A percentile compares a stretch with the other conserved stretches of the same genome.
phyloP scores from a whole-genome alignment of 2,888 invertebrate species.

The Stenodera caucasica region DNA sequence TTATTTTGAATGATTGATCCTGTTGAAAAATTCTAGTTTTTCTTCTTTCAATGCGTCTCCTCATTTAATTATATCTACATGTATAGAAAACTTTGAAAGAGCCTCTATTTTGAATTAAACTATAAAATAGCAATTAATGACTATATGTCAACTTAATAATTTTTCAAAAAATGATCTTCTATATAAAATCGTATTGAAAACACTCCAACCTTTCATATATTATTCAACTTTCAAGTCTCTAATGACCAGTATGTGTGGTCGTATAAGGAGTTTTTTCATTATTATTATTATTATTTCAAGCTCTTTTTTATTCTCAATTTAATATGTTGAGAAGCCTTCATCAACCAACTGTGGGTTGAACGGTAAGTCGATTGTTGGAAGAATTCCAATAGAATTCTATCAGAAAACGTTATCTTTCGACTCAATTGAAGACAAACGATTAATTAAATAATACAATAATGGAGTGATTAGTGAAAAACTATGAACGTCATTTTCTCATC shows the following conservation, averaged over 20 bases:
- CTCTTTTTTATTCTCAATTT: not conserved
- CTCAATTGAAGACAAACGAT: no score
- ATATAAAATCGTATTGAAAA: slow-evolving; percentile 2
- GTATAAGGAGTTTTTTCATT: no score
- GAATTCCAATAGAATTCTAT: not conserved
- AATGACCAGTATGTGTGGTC: slow-evolving; percentile 6
- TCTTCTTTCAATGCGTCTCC: not conserved
- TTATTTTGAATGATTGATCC: not conserved
- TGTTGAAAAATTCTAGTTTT: not conserved
- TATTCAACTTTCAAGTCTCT: not conserved
- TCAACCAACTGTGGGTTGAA: not conserved
- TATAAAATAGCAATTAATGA: slow-evolving; percentile 5
- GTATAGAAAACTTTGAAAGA: not conserved
- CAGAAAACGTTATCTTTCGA: no score
- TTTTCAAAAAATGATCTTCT: not conserved
- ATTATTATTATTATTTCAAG: not conserved
- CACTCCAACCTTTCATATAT: not conserved
- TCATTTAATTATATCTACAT: not conserved
- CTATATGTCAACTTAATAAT: slow-evolving; percentile 4
- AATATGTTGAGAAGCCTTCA: not conserved
- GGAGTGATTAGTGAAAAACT: no score
- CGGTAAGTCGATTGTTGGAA: not conserved
- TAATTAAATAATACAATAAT: no score
- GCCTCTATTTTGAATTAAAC: not conserved
- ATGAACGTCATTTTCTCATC: no score